A percentile compares a stretch with the other conserved stretches of the same genome.
These are phyloP conservation scores for Pantherophis guttatus DNA, from an alignment of 2,113 vertebrate species.

Conservation along the genomic window DNA sequence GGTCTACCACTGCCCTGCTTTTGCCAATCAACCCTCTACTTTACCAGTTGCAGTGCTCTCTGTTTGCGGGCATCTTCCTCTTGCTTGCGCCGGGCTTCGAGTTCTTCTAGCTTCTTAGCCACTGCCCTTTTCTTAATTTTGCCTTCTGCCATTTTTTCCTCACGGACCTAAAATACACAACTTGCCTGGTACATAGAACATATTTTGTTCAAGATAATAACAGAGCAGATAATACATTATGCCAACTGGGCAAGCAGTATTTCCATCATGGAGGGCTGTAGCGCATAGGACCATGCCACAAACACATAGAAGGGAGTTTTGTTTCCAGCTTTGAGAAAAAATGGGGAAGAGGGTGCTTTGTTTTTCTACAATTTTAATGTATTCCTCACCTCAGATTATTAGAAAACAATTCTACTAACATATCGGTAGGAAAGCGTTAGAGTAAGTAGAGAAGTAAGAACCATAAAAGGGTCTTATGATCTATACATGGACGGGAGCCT, in stretches of 20 bases:
- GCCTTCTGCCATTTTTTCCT: slow-evolving; percentile 85
- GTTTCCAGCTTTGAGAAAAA: not conserved
- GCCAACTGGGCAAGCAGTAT: not conserved
- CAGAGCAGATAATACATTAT: not conserved
- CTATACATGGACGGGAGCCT: not conserved
- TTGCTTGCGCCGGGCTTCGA: slow-evolving; percentile 78
- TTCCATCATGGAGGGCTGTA: not conserved
- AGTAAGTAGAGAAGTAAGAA: not conserved
- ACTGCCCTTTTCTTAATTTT: slow-evolving; percentile 82
- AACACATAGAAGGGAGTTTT: not conserved
- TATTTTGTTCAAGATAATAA: not conserved
- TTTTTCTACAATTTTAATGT: not conserved
- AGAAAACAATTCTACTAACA: not conserved
- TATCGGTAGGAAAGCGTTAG: not conserved
- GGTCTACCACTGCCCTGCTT: too few species aligned
- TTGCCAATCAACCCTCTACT: not conserved
- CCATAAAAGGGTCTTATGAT: not conserved
- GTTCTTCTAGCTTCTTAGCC: slow-evolving; percentile 83
- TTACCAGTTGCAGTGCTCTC: slow-evolving; percentile 79
- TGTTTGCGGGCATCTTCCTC: slow-evolving; percentile 84
- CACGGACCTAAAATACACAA: slow-evolving; percentile 64
- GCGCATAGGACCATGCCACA: not conserved
- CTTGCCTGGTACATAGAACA: not conserved
- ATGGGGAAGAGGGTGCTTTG: not conserved
- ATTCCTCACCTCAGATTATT: not conserved